A percentile compares a stretch with the other conserved stretches of the same genome.
These are phyloP conservation scores for Tenthredo amoena DNA, from an alignment of 2,888 invertebrate species.

Conservation along the genomic window DNA sequence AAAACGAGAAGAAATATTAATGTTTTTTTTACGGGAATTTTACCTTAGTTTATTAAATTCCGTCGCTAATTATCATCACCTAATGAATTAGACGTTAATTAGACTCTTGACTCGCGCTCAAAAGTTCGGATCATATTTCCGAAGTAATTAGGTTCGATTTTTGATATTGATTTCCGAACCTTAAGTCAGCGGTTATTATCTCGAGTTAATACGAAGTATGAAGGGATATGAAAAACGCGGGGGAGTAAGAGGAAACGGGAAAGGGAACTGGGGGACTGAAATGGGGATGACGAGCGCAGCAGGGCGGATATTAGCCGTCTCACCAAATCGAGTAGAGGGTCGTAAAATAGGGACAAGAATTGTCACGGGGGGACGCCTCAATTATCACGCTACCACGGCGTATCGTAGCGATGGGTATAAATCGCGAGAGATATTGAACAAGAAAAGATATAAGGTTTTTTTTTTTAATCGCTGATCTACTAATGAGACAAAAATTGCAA, in stretches of 20 bases:
- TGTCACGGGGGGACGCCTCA: conserved; percentile 50
- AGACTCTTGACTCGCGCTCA: too few species aligned
- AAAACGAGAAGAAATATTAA: background rate
- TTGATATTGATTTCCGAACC: background rate
- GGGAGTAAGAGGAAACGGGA: conserved; percentile 48
- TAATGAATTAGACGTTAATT: too few species aligned
- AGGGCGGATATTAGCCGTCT: conserved; percentile 64
- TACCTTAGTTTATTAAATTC: background rate
- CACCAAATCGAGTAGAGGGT: conserved; percentile 60
- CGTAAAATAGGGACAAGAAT: conserved; percentile 59
- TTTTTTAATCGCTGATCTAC: background rate
- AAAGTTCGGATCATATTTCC: background rate
- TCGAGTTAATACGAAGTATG: background rate
- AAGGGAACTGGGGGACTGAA: conserved; percentile 48
- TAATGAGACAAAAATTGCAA: background rate
- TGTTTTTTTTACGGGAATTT: conserved; percentile 55
- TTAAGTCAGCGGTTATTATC: background rate
- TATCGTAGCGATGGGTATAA: background rate
- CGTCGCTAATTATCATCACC: background rate
- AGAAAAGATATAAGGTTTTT: background rate
- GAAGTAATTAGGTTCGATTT: background rate
- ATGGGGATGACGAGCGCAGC: conserved; percentile 54
- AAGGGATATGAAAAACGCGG: conserved; percentile 1
- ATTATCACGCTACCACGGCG: conserved; percentile 35
- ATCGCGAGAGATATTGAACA: background rate